These are phyloP conservation scores for Ryuthela nishihirai DNA, from an alignment of 2,888 invertebrate genomes.

Conservation along the genomic window DNA sequence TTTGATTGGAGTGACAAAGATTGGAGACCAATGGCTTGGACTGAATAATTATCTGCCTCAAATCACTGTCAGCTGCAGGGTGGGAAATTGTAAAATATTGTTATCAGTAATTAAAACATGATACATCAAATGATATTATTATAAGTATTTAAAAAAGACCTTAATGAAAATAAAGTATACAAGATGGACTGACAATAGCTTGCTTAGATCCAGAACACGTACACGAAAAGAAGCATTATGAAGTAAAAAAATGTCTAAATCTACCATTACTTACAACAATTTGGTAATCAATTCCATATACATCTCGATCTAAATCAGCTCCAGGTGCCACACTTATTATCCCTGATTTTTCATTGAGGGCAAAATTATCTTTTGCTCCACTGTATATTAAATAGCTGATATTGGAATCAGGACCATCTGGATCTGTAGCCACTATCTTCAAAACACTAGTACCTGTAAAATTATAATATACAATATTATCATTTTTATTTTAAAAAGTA, in stretches of 20 bases:
- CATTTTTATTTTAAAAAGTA: background rate
- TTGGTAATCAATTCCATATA: constrained; percentile 33
- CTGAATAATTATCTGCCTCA: too few relatives aligned
- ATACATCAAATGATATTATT: too few relatives aligned
- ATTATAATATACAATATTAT: background rate
- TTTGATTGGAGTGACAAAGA: too few relatives aligned
- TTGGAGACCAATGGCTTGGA: too few relatives aligned
- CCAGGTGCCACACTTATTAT: constrained; percentile 54
- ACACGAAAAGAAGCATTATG: too few relatives aligned
- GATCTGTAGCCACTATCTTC: constrained; percentile 68
- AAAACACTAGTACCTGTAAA: constrained; percentile 65
- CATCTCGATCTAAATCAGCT: constrained; percentile 62
- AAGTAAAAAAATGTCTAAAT: background rate
- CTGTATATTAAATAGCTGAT: constrained; percentile 62
- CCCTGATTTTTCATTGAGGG: constrained; percentile 60
- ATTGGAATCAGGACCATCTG: constrained; percentile 68
- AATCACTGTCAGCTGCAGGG: too few relatives aligned
- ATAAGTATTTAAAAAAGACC: too few relatives aligned
- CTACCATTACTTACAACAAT: constrained; percentile 20
- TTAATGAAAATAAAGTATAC: too few relatives aligned
- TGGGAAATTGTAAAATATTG: too few relatives aligned
- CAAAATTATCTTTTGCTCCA: constrained; percentile 72
- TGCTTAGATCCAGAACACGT: too few relatives aligned
- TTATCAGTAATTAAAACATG: too few relatives aligned
- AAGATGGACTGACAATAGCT: too few relatives aligned